Evolutionary conservation across 2,888 invertebrate species (phyloP).

Genomic region (Homarus gammarus): DNA sequence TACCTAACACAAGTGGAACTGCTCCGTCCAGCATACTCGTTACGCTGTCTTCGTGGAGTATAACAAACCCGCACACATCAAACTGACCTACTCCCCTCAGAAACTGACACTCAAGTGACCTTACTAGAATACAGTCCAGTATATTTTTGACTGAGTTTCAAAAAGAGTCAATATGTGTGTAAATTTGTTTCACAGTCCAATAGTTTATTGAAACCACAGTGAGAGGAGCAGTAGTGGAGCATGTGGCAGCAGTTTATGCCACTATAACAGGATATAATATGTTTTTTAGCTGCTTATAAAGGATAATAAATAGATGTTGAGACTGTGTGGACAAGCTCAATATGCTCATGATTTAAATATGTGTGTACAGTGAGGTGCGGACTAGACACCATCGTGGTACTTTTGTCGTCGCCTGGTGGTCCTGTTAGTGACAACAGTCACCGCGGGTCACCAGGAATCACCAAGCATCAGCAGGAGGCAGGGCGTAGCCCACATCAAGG

Average conservation of each 20-base stretch:
- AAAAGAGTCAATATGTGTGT: not conserved
- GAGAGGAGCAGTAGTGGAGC: not conserved
- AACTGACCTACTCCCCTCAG: not conserved
- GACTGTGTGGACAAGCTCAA: not conserved
- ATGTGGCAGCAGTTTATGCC: not conserved
- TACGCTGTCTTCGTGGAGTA: not conserved
- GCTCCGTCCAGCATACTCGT: not conserved
- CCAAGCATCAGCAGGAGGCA: not conserved
- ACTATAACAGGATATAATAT: not conserved
- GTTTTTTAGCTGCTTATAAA: not conserved
- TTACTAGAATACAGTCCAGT: not conserved
- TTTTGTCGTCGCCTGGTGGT: not conserved
- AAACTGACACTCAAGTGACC: not conserved
- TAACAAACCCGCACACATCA: not conserved
- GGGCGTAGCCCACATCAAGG: not conserved
- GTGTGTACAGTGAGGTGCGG: not conserved
- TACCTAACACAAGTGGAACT: not conserved
- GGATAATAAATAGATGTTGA: not conserved
- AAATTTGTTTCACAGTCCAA: not conserved
- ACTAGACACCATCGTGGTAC: not conserved
- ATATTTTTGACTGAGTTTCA: not conserved
- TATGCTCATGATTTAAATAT: not conserved
- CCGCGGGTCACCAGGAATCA: slow-evolving; percentile 8
- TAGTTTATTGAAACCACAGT: not conserved
- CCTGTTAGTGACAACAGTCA: not conserved